Percentiles rank a stretch among this genome's conserved stretches.
These are phyloP conservation scores for Fregata magnificens DNA, from an alignment of 2,113 vertebrate species.

Conservation along the genomic window DNA sequence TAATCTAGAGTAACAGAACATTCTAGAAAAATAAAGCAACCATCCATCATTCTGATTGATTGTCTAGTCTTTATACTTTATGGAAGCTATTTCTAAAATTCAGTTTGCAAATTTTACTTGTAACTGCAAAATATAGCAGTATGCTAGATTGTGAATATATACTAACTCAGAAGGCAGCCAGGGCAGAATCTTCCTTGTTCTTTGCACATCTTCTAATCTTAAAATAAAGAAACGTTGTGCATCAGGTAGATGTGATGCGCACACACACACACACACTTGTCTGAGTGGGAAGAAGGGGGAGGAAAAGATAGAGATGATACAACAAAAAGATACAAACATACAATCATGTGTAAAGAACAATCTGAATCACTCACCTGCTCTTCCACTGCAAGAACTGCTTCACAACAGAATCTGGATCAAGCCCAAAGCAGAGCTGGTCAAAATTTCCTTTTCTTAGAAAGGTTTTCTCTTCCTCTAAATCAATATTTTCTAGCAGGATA, in stretches of 20 bases:
- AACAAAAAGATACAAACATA: neutral
- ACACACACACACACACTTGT: no score
- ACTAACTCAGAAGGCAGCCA: neutral
- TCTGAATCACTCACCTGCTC: neutral
- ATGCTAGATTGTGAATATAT: neutral
- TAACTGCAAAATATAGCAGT: neutral
- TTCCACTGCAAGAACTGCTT: neutral
- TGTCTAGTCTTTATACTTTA: neutral
- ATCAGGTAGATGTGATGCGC: neutral
- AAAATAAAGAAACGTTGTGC: neutral
- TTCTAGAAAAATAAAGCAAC: neutral
- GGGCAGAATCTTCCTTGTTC: neutral
- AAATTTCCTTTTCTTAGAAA: neutral
- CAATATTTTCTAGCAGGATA: neutral
- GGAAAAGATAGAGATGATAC: neutral
- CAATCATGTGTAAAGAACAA: neutral
- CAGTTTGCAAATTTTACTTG: neutral
- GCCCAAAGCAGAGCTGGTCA: neutral
- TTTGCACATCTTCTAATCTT: neutral
- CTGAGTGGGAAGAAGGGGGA: neutral
- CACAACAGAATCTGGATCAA: fast-evolving
- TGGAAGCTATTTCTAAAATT: neutral
- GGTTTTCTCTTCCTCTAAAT: neutral
- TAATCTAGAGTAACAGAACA: neutral
- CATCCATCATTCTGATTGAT: neutral